Base-by-base conservation (phyloP, 2,888 invertebrate species). In the Ferdinandea cuprea region DNA sequence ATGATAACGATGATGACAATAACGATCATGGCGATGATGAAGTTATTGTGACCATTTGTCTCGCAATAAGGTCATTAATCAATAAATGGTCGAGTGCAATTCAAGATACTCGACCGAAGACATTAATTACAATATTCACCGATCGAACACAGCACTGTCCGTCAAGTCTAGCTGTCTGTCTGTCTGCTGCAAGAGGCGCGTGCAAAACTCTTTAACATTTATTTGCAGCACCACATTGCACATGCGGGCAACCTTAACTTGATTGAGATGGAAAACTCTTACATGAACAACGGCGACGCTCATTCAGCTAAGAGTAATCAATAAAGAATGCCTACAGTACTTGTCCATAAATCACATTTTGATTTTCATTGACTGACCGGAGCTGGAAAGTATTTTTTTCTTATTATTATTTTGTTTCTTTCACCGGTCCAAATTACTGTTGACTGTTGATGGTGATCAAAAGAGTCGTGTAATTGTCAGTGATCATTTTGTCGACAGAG, bases 271-370 rank as follows among this genome's bases (percentile, higher is more conserved):
- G 52, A 61, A 52, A 32, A 54, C 63, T 42, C 42, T 52, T 54
- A 71, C 48, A 69, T 71, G 32, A 74, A 21, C 25, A 40, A 46
- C n/a, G n/a, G n/a, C n/a, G n/a, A 37, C 40, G 35, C 19, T 48
- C 69, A 56, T 74, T 54, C 80, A 81, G 58, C 71, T 71, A 52
- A 76, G n/a, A 65, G 76, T 65, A 69, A 76, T 76, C 76, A 76
- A 58, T 80, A 21, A 63, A 46, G 58, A 42, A 48, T 37, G 44
- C 42, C 32, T 6, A 42, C 56, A 42, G 15, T 58, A 65, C 65
- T 71, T 61, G 46, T 71, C 69, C 58, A 71, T 81, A 69, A 81
- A 76, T 81, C 80, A 76, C 13, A 37, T 58, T 61, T 79, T 32
- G 48, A 56, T 54, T 54, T 74, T 58, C 69, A 69, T 66, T 73